Base-by-base conservation (phyloP, 35 echinoderm and acorn worm species). In the Strongylocentrotus purpuratus region DNA sequence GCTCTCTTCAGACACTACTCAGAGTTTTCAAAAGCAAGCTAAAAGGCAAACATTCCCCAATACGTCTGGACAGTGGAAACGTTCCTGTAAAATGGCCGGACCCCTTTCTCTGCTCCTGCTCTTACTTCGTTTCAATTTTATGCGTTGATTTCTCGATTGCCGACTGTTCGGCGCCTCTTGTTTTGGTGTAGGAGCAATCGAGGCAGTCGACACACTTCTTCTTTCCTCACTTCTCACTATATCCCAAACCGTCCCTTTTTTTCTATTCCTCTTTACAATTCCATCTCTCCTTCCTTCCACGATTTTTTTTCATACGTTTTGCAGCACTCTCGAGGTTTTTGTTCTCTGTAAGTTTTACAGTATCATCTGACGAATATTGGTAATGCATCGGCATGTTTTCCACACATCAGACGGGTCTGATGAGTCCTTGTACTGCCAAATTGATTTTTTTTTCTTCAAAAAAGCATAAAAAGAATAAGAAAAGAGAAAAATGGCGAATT, bases 61-160 rank as follows among this genome's bases (percentile, higher is more conserved):
- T n/a, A n/a, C n/a, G n/a, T n/a, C n/a, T n/a, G n/a, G 28, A 78
- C 65, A 78, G 65, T 78, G 65, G 65, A 5, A 28, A 78, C 65
- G 65, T 4, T 28, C 65, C 20, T 28, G 7, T 18, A 78, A 78
- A 78, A 78, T 78, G 65, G 28, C 20, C 22, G 28, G 65, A n/a
- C 22, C 28, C 65, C 65, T 78, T 78, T 78, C 65, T 9, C 28
- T 5, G 65, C 87, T 89, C 33, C 45, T 89, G 33, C 45, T 10
- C 87, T 89, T 89, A 45, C 87, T 45, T 28, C 33, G 87, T 89
- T 46, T 89, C 87, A 78, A 89, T 46, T 89, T 89, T 46, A 45
- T 89, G 87, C 87, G 45, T 89, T 89, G 87, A 89, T 89, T 33
- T 89, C 87, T 89, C 9, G 87, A 46, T 89, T 2, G 87, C 87